Conservation (phyloP, 1,140 invertebrate species). For the Lasioglossum baleicum region DNA sequence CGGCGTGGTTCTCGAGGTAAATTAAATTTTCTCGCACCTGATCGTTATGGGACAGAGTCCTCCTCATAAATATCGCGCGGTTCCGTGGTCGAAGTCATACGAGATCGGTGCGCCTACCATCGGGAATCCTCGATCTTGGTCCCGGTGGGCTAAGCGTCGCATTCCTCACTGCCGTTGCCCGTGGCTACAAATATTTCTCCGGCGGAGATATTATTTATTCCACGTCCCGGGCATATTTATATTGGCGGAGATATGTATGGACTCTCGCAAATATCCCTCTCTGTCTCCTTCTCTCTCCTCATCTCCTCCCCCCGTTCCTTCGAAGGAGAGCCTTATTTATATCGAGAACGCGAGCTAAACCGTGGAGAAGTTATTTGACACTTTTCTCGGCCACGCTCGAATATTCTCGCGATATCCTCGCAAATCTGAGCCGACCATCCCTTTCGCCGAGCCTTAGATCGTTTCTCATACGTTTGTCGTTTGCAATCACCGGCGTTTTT, state of each 20-base stretch:
- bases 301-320: not conserved
- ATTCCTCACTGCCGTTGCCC: slow-evolving; percentile 28
- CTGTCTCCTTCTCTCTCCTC: too few relatives aligned
- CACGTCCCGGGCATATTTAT: slow-evolving; percentile 18
- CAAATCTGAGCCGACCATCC: slow-evolving; percentile 2
- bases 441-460: not conserved
- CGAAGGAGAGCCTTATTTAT: slow-evolving; percentile 24
- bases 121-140: slow-evolving; percentile 36
- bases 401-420: slow-evolving; percentile 12
- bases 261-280: not conserved
- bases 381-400: slow-evolving; percentile 8
- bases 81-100: slow-evolving; percentile 1
- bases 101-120: slow-evolving; percentile 30
- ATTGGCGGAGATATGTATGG: slow-evolving; percentile 16
- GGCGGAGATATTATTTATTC: slow-evolving; percentile 42
- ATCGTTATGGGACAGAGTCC: not conserved
- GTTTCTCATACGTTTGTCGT: slow-evolving; percentile 26
- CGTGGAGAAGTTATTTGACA: slow-evolving; percentile 35
- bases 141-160: slow-evolving; percentile 14
- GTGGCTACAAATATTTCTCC: slow-evolving; percentile 26
- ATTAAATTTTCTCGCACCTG: not conserved
- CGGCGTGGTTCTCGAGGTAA: not conserved
- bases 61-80: slow-evolving; percentile 2
- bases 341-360: slow-evolving; percentile 19
- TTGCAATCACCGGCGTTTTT: not conserved